These are phyloP conservation scores for Torymus auratus DNA, from an alignment of 2,888 invertebrate species.

Conservation along the genomic window DNA sequence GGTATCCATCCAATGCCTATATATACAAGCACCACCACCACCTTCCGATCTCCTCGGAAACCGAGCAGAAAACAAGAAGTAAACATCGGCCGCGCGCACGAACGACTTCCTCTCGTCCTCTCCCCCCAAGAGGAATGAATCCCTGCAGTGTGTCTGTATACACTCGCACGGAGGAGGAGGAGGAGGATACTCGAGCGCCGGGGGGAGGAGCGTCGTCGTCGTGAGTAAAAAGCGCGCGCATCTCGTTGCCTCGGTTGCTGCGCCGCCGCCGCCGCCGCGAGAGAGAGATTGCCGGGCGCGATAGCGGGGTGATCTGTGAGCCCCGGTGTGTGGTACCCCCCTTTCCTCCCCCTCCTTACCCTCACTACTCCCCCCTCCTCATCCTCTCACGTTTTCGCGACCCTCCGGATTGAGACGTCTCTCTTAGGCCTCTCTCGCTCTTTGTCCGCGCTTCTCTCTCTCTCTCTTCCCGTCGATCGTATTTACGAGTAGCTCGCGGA, in stretches of 20 bases:
- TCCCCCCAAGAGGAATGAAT: too few relatives aligned
- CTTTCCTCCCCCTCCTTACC: constrained; percentile 56
- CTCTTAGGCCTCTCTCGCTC: constrained; percentile 66
- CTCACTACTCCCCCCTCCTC: constrained; percentile 43
- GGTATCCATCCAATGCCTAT: too few relatives aligned
- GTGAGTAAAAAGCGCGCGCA: constrained; percentile 49
- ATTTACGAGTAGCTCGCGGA: constrained; percentile 74
- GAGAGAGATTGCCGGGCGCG: constrained; percentile 61
- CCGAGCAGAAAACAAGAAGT: too few relatives aligned
- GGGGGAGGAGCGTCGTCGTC: constrained; percentile 39
- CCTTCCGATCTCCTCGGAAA: neutral
- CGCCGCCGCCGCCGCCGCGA: too few relatives aligned
- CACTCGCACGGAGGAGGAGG: constrained; percentile 45
- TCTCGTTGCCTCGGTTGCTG: constrained; percentile 57
- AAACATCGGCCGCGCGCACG: too few relatives aligned
- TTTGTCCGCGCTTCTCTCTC: constrained; percentile 62
- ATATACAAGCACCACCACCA: neutral
- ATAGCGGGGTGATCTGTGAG: constrained; percentile 77
- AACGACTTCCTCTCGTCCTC: too few relatives aligned
- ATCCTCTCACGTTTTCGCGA: constrained; percentile 64
- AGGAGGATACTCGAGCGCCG: constrained; percentile 42
- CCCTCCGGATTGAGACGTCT: constrained; percentile 75
- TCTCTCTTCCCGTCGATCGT: constrained; percentile 62
- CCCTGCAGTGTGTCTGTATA: too few relatives aligned
- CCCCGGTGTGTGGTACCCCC: constrained; percentile 75